A percentile compares a stretch with the other conserved stretches of the same genome.
Evolutionary conservation across 2,113 vertebrate species (phyloP).

Genomic region (Vicugna pacos): DNA sequence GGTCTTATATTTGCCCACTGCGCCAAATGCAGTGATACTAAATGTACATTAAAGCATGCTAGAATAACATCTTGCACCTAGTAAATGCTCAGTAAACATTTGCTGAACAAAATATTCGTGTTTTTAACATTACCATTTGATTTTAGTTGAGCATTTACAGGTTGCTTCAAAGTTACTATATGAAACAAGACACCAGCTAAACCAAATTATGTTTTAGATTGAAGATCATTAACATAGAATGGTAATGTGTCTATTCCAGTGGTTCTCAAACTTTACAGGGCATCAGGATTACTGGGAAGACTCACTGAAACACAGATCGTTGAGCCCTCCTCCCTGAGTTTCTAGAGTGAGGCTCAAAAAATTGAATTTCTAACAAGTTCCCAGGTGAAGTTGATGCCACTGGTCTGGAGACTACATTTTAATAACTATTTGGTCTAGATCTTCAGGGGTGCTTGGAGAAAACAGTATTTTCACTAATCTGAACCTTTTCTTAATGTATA

Average conservation of each 20-base stretch:
- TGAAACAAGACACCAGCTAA: not conserved
- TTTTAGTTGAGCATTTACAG: not conserved
- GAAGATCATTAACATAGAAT: not conserved
- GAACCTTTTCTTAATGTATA: not conserved
- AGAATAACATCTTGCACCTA: not conserved
- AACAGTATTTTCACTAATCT: not conserved
- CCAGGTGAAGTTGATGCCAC: not conserved
- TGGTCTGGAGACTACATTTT: not conserved
- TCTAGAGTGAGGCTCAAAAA: not conserved
- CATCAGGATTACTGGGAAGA: not conserved
- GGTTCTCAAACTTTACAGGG: not conserved
- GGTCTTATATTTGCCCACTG: not conserved
- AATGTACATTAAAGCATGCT: not conserved
- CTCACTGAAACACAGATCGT: not conserved
- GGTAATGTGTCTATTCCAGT: not conserved
- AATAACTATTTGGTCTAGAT: not conserved
- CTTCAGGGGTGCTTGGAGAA: not conserved
- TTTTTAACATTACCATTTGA: constrained; percentile 11
- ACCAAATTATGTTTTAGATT: not conserved
- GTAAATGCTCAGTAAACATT: not conserved
- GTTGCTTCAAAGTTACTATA: not conserved
- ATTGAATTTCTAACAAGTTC: not conserved
- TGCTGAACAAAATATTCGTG: not conserved
- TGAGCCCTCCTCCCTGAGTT: not conserved
- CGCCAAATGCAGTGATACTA: not conserved